These are phyloP conservation scores for Pantala flavescens DNA, from an alignment of 1,140 invertebrate species.

Conservation along the genomic window DNA sequence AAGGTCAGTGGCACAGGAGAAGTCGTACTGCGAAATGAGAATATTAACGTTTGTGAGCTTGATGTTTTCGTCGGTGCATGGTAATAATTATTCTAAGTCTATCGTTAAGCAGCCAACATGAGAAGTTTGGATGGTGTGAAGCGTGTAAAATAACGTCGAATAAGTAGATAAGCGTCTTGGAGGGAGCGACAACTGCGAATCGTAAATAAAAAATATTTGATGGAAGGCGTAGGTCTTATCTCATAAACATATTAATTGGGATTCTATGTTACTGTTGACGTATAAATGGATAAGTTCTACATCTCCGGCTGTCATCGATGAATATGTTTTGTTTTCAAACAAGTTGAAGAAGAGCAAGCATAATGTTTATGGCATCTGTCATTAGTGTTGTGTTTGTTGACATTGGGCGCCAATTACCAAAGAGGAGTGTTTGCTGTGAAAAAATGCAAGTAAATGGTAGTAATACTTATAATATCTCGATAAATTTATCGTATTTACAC, in stretches of 20 bases:
- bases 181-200: neutral
- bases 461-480: neutral
- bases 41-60: neutral
- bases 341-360: constrained; percentile 1
- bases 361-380: constrained; percentile 9
- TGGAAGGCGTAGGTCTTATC: constrained; percentile 4
- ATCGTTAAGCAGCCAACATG: neutral
- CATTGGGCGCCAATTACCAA: constrained; percentile 4
- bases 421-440: neutral
- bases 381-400: constrained; percentile 10
- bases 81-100: neutral
- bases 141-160: neutral
- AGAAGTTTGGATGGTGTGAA: neutral
- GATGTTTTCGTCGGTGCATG: neutral
- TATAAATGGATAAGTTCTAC: neutral
- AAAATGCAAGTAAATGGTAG: neutral
- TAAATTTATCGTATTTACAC: neutral
- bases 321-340: neutral
- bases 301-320: neutral
- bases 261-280: neutral
- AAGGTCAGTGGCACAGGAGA: constrained; percentile 7
- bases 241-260: constrained; percentile 7
- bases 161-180: neutral
- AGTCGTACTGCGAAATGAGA: neutral
- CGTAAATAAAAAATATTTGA: constrained; percentile 10